Conservation (phyloP, 2,797 vertebrate genomes). For the Glossophaga mutica region DNA sequence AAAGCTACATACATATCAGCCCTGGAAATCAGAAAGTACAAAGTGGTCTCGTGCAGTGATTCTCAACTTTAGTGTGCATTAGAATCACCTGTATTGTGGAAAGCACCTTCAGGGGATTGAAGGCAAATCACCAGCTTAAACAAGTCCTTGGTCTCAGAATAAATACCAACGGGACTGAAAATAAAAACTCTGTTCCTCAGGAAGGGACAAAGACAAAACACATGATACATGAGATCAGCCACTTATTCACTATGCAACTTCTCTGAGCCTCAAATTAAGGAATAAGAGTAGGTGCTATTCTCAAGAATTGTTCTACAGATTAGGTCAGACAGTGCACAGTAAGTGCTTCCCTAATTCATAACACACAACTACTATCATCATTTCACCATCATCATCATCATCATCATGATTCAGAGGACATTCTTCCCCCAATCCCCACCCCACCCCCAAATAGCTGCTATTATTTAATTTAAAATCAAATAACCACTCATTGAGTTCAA, state of each 20-base stretch:
- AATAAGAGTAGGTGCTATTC: not conserved
- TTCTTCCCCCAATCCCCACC: not conserved
- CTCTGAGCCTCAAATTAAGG: not conserved
- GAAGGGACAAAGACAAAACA: not conserved
- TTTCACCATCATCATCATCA: not conserved
- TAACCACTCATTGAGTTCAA: not conserved
- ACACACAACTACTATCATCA: not conserved
- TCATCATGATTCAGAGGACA: not conserved
- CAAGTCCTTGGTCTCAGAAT: not conserved
- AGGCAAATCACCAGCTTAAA: not conserved
- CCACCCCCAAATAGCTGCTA: not conserved
- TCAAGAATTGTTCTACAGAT: not conserved
- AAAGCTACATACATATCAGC: slow-evolving; percentile 60
- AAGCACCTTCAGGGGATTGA: not conserved
- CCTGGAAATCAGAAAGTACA: slow-evolving; percentile 61
- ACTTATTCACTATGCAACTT: not conserved
- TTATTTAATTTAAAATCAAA: slow-evolving; percentile 28
- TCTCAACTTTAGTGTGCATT: not conserved
- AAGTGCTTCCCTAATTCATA: not conserved
- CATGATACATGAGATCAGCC: not conserved
- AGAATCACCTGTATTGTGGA: not conserved
- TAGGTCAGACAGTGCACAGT: not conserved
- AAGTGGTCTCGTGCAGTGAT: slow-evolving; percentile 55
- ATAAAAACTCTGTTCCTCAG: not conserved
- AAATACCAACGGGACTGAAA: not conserved